These are phyloP conservation scores for Yponomeuta plumbellus DNA, from an alignment of 2,888 invertebrate species.

Conservation along the genomic window DNA sequence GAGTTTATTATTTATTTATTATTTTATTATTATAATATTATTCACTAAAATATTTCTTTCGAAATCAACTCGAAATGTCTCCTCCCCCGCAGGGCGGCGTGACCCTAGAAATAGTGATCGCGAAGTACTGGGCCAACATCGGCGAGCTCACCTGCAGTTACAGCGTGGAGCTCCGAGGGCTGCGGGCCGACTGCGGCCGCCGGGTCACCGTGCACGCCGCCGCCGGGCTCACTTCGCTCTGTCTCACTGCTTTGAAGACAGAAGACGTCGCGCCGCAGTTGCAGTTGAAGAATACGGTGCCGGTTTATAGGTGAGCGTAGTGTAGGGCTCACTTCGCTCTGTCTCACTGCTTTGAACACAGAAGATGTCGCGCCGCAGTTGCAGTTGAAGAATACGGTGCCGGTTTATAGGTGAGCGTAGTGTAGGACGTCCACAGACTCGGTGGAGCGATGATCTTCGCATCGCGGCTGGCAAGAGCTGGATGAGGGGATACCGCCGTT, in stretches of 20 bases:
- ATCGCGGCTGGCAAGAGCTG: too few relatives aligned
- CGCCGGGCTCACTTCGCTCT: conserved; percentile 82
- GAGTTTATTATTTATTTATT: too few relatives aligned
- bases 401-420: conserved; percentile 76
- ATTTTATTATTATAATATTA: too few relatives aligned
- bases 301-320: conserved; percentile 77
- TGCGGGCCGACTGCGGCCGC: conserved; percentile 79
- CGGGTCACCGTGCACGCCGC: conserved; percentile 83
- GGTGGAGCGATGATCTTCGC: too few relatives aligned
- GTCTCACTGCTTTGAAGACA: conserved; percentile 81
- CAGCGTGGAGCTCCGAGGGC: conserved; percentile 87
- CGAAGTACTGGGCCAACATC: conserved; percentile 96
- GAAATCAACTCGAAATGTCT: too few relatives aligned
- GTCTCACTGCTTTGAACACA: conserved; percentile 81
- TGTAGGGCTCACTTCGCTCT: conserved; percentile 85
- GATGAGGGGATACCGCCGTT: too few relatives aligned
- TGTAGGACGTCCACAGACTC: too few relatives aligned
- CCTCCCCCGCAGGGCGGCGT: conserved; percentile 77
- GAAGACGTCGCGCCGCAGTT: conserved; percentile 89
- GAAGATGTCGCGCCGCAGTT: conserved; percentile 89
- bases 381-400: conserved; percentile 84
- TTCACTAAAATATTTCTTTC: too few relatives aligned
- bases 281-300: conserved; percentile 84
- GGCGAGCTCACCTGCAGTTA: conserved; percentile 86
- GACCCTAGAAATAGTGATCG: conserved; percentile 91